Evolutionary conservation across 2,797 vertebrate genomes (phyloP), one percentile per base, ranked within the genome.

Genomic region (Brotula barbata): DNA sequence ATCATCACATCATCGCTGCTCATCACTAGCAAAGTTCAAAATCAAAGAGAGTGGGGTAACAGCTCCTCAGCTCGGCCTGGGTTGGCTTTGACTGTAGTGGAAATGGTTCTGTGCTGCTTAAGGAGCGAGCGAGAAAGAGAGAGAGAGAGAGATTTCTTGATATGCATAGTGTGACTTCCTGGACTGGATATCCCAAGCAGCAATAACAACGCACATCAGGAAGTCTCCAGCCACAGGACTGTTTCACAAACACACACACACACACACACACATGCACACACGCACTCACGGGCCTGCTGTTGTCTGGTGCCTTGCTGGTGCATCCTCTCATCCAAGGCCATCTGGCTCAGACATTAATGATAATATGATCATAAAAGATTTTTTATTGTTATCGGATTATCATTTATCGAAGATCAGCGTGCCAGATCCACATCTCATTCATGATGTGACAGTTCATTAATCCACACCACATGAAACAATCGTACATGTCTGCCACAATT

Each of bases 331-430:
- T 57, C 44, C 46, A 14, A 8, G 10, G 68, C 80, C 77, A 78
- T 79, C 77, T 85, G 81, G 64, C 77, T 76, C 67, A 48, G 40
- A 57, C 74, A 50, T 56, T 65, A 59, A 73, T 70, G 70, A 81
- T 82, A 81, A 78, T 74, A 58, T 80, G 73, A 79, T 84, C 73
- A 85, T 58, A 50, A 33, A 63, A 62, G 75, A 82, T 85, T 78
- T 59, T 48, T 54, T 51, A 43, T 69, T 67, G 65, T 80, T 71
- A 81, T 81, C 69, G 75, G 81, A 84, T 85, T 87, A 53, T 39
- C 20, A 53, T 8, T 52, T 22, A 84, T 63, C 62, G 46, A 76
- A 79, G 78, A 77, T 84, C 75, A 68, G 33, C 5, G 16, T 71
- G 77, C 78, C 68, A 47, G 43, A 46, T 57, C 55, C 34, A 22